Evolutionary conservation across 2,113 vertebrate genomes (phyloP), one percentile per base, ranked within the genome.

Genomic region (Neolamprologus fasciatus): DNA sequence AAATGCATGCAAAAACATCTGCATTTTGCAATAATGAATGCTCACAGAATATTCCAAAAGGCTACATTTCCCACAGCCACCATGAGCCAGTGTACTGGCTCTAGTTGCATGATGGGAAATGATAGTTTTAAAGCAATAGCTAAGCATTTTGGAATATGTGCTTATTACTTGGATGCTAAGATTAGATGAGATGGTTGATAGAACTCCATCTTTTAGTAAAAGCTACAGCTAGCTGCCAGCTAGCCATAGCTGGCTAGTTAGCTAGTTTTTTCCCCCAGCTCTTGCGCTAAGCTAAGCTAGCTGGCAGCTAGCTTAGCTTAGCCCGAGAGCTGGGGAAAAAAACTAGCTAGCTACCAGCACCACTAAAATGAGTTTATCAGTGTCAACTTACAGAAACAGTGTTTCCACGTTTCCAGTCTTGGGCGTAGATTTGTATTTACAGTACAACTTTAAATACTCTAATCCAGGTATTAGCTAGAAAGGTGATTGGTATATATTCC

Each of bases 81-180:
- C 26, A 6, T 47, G 9, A 3, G 23, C 33, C 68, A 35, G 28
- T 28, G 12, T 37, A 58, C 33, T 82, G 51, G 33, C 45, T 83
- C 26, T 13, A 5, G 58, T 6, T 68, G 81, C 87, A 82, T 88
- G 81, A 84, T 31, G 78, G 84, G 81, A 86, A 90, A 86, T 82
- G 6, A 76, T 68, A 21, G 81, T 86, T 81, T 84, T 50, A 10
- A 57, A 85, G 81, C 6, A 82, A 87, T 68, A 63, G 42, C 58
- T 58, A 8, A 61, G 23, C 42, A 85, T 76, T 81, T 71, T 89
- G 21, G 45, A 16, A 81, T 31, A 63, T 73, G 9, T 2, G 3
- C 45, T 33, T 33, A 5, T 54, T 37, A 11, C 8, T 47, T n/a
- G 57, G 21, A 35, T 33, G 12, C 35, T 5, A 14, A 42, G 50